These are phyloP conservation scores for Cyclura pinguis DNA, from an alignment of 2,797 vertebrate genomes.

Conservation along the genomic window DNA sequence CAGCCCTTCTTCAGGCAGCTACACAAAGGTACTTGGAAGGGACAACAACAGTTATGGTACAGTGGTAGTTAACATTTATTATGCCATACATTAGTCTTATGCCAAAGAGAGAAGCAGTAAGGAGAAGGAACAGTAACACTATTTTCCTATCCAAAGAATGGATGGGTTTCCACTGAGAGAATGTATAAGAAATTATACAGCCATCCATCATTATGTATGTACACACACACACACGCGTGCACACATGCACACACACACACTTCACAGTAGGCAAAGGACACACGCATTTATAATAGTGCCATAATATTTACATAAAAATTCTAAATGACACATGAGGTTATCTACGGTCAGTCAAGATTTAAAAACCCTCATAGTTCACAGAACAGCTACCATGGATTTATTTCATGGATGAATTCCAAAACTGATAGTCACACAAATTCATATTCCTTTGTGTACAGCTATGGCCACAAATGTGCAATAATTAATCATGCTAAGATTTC, in stretches of 20 bases:
- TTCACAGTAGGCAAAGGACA: neutral
- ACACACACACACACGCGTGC: too few relatives aligned
- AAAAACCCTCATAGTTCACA: neutral
- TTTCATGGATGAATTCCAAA: neutral
- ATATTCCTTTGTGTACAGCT: neutral
- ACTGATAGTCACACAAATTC: neutral
- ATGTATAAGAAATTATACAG: neutral
- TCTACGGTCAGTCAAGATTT: neutral
- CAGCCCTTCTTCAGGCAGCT: neutral
- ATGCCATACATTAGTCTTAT: neutral
- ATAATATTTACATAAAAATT: neutral
- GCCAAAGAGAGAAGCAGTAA: neutral
- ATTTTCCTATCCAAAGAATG: neutral
- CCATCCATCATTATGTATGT: neutral
- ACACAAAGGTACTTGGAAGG: neutral
- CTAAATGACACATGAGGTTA: neutral
- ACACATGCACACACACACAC: too few relatives aligned
- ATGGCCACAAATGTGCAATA: neutral
- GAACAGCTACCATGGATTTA: neutral
- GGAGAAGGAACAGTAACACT: neutral
- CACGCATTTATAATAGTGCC: neutral
- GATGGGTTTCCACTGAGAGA: neutral
- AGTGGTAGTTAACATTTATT: neutral
- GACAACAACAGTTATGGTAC: neutral
- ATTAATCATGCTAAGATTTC: neutral